Percentiles rank a stretch among this genome's conserved stretches.
Conservation (phyloP, 2,113 vertebrate species). For the Solea senegalensis region DNA sequence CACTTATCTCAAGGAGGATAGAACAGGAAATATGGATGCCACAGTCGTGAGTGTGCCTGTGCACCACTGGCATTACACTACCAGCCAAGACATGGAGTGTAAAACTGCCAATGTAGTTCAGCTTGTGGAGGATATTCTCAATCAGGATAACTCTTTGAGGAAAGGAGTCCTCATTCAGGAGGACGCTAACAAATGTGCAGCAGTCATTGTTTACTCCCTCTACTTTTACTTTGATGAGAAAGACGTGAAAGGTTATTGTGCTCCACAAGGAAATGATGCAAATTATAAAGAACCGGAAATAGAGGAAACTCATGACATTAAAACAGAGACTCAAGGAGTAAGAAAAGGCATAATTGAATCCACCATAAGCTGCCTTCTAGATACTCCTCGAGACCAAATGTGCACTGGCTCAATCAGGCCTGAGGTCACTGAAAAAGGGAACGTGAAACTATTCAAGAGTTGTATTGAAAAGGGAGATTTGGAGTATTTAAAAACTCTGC, state of each 20-base stretch:
- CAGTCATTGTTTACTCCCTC: constrained; percentile 88
- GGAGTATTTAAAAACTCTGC: constrained; percentile 85
- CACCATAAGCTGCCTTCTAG: constrained; percentile 75
- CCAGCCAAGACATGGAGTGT: constrained; percentile 75
- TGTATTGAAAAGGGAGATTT: constrained; percentile 93
- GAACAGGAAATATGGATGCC: constrained; percentile 76
- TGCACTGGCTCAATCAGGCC: constrained; percentile 58
- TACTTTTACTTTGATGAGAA: constrained; percentile 74
- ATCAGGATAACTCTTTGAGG: constrained; percentile 82
- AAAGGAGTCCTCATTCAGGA: constrained; percentile 93
- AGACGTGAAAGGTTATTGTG: constrained; percentile 77
- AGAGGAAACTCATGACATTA: not conserved
- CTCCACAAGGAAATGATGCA: constrained; percentile 11
- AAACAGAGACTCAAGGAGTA: constrained; percentile 47
- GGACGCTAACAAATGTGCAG: constrained; percentile 70
- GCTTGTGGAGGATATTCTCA: constrained; percentile 87
- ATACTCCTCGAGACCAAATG: constrained; percentile 73
- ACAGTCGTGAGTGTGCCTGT: constrained; percentile 78
- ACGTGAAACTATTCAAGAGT: constrained; percentile 88
- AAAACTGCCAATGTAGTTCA: constrained; percentile 84
- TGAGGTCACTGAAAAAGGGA: constrained; percentile 83
- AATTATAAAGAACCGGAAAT: constrained; percentile 16
- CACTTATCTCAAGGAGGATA: constrained; percentile 85
- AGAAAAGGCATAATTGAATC: constrained; percentile 77
- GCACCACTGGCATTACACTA: constrained; percentile 68